Base-by-base conservation (phyloP, 2,888 invertebrate species). In the Drosophila nigritarsus region DNA sequence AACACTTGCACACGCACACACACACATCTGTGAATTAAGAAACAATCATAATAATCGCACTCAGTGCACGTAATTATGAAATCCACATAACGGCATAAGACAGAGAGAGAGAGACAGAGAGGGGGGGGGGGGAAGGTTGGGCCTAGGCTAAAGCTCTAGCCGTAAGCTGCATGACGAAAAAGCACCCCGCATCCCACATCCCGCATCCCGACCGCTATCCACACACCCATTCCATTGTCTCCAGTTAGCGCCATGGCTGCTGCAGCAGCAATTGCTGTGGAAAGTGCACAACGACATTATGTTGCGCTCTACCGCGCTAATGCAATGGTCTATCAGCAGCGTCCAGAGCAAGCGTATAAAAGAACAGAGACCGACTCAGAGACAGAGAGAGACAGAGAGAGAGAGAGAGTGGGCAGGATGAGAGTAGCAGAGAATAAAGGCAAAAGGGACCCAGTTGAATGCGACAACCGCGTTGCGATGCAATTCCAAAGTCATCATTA, bases 11-110 rank as follows among this genome's bases (percentile, higher is more conserved):
- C 40, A 30, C 2, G 2, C 40, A 34, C 27, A 34, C 32, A 38
- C 36, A 34, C 32, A 38, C 36, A 34, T 80, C 80, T 77, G 74
- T 83, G 87, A 90, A 90, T 90, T 90, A 90, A 88, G 85, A 83
- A 90, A 90, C 89, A 90, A 90, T 90, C 81, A 87, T 89, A 82
- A 89, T 79, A 84, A 86, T 88, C 82, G 82, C 84, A 86, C 85
- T 85, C 83, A 83, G 80, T 77, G 74, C 73, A 85, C 87, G 86
- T 86, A 87, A 86, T 87, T 86, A 86, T 82, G 80, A 77, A 80
- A 78, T 80, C 80, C 83, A 78, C 84, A 81, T 68, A 65, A 68
- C 62, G 61, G 73, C 65, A 61, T 51, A 56, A 40, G 29, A 40
- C 24, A 15, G 40, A 40, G 40, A 56, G 18, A 34, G 42, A 40